Conservation (phyloP, 2,888 invertebrate genomes). For the Nipponacmea schrenckii region DNA sequence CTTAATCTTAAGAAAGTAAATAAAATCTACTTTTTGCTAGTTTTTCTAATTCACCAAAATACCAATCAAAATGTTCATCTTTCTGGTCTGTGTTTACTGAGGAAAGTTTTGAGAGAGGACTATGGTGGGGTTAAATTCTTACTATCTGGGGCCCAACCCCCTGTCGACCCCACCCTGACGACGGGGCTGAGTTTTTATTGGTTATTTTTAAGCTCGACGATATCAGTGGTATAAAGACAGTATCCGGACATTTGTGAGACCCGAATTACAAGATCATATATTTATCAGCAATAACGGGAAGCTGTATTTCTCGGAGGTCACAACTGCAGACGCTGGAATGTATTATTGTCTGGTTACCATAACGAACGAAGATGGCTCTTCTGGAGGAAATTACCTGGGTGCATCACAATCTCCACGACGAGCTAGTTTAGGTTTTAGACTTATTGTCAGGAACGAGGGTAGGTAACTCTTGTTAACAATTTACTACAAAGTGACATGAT, state of each 20-base stretch:
- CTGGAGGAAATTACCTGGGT: constrained; percentile 44
- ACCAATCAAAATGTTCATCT: too few relatives aligned
- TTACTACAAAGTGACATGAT: neutral
- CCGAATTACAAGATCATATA: constrained; percentile 81
- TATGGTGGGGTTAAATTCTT: too few relatives aligned
- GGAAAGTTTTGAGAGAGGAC: too few relatives aligned
- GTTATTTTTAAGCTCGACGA: constrained; percentile 35
- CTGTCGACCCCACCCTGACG: too few relatives aligned
- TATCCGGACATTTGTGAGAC: constrained; percentile 88
- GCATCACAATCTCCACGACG: constrained; percentile 37
- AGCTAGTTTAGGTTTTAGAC: constrained; percentile 47
- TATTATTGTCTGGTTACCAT: constrained; percentile 54
- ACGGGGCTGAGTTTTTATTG: too few relatives aligned
- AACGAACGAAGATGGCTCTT: constrained; percentile 34
- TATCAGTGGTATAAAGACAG: constrained; percentile 91
- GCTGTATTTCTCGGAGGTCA: constrained; percentile 93
- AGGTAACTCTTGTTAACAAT: constrained; percentile 21
- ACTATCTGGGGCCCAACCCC: too few relatives aligned
- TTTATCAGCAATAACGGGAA: constrained; percentile 95
- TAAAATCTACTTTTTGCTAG: too few relatives aligned
- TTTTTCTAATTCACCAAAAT: too few relatives aligned
- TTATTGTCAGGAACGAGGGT: constrained; percentile 46
- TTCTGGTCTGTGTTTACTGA: too few relatives aligned
- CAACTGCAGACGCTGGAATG: constrained; percentile 74
- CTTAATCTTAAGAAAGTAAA: too few relatives aligned